These are phyloP conservation scores for Dynastes hyllus DNA, from an alignment of 2,888 invertebrate species.

Conservation along the genomic window DNA sequence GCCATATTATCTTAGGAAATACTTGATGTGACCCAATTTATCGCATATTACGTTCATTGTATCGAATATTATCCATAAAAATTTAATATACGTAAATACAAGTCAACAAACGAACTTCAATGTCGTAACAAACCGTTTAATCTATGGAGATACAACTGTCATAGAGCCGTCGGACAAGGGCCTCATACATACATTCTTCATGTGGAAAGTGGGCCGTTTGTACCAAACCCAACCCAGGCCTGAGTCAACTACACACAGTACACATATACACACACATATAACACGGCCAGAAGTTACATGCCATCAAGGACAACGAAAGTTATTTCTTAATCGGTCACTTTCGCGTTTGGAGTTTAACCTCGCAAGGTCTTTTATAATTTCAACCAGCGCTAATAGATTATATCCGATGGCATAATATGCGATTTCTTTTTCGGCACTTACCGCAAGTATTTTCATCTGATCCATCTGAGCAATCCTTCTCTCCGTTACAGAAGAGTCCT, in stretches of 20 bases:
- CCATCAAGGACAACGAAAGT: conserved; percentile 67
- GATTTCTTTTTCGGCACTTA: conserved; percentile 72
- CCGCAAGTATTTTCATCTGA: conserved; percentile 94
- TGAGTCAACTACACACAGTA: conserved; percentile 61
- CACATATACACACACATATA: conserved; percentile 34
- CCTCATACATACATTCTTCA: conserved; percentile 58
- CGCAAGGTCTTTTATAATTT: conserved; percentile 60
- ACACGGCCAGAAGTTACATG: conserved; percentile 44
- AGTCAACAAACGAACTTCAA: conserved; percentile 35
- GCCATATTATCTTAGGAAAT: too few relatives aligned
- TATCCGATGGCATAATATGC: too few relatives aligned
- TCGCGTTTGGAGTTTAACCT: conserved; percentile 63
- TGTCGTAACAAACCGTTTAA: conserved; percentile 28
- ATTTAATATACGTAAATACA: conserved; percentile 12
- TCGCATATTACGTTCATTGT: too few relatives aligned
- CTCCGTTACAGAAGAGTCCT: conserved; percentile 94
- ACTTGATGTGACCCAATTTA: too few relatives aligned
- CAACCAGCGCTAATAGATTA: neutral
- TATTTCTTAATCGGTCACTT: conserved; percentile 65
- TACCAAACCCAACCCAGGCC: conserved; percentile 53
- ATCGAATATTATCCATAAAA: too few relatives aligned
- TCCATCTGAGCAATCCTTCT: conserved; percentile 90
- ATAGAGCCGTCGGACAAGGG: conserved; percentile 23
- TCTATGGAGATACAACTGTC: conserved; percentile 6
- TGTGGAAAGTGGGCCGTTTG: conserved; percentile 64